A percentile compares a stretch with the other conserved stretches of the same genome.
phyloP scores from a whole-genome alignment of 2,888 invertebrate species.

The Parnassius glacialis region DNA sequence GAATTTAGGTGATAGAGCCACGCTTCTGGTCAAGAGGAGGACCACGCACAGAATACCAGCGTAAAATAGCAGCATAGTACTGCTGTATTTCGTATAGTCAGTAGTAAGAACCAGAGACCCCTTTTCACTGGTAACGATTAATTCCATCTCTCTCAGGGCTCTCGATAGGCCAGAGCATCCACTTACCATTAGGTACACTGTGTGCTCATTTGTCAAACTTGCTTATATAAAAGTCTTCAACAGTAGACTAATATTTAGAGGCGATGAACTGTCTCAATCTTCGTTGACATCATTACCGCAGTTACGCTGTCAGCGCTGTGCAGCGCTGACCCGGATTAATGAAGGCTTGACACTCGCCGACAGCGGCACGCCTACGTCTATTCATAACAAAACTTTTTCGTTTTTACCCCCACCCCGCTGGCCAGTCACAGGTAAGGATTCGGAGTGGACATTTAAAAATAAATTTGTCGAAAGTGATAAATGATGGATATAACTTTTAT shows the following conservation, averaged over 20 bases:
- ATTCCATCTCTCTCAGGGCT: no score
- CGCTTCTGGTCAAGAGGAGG: no score
- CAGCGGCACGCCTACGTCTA: conserved; percentile 65
- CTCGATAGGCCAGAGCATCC: no score
- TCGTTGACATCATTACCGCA: conserved; percentile 6
- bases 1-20: no score
- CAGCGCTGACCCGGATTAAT: conserved; percentile 40
- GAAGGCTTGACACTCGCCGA: conserved; percentile 56
- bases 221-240: no score
- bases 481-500: conserved; percentile 79
- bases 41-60: no score
- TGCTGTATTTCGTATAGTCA: no score
- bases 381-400: conserved; percentile 58
- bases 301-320: conserved; percentile 28
- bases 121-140: no score
- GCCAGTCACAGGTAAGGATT: conserved; percentile 71
- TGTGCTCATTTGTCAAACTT: no score
- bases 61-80: no score
- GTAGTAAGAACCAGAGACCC: no score
- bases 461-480: conserved; percentile 81
- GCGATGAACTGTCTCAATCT: neutral
- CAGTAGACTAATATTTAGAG: neutral
- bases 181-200: no score
- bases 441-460: conserved; percentile 77
- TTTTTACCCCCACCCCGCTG: conserved; percentile 53